Percentiles rank a stretch among this genome's conserved stretches.
These are phyloP conservation scores for Synergus umbraculus DNA, from an alignment of 2,888 invertebrate species.

Conservation along the genomic window DNA sequence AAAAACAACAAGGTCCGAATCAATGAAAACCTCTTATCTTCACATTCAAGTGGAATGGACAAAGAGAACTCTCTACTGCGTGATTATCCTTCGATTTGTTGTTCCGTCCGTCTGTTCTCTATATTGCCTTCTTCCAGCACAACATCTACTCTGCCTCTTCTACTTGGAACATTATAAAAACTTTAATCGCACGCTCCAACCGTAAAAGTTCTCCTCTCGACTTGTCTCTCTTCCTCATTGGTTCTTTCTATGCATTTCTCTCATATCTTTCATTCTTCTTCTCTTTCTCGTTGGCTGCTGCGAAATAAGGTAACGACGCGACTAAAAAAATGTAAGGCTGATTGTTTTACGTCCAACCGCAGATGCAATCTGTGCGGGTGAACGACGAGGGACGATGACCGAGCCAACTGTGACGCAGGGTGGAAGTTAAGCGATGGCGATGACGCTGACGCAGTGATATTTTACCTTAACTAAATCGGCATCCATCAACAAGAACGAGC, in stretches of 20 bases:
- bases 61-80: constrained; percentile 21
- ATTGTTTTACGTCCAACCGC: constrained; percentile 71
- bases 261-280: constrained; percentile 45
- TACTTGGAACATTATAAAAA: constrained; percentile 59
- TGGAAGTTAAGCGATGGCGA: constrained; percentile 26
- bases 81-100: constrained; percentile 44
- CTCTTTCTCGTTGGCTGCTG: constrained; percentile 44
- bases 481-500: constrained; percentile 11
- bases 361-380: constrained; percentile 65
- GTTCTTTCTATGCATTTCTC: constrained; percentile 46
- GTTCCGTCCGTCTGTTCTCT: constrained; percentile 31
- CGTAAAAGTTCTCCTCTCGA: constrained; percentile 58
- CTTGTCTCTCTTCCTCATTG: constrained; percentile 18
- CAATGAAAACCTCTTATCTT: neutral
- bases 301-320: constrained; percentile 61
- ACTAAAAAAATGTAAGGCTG: constrained; percentile 62
- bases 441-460: constrained; percentile 32
- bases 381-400: constrained; percentile 53
- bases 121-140: constrained; percentile 32
- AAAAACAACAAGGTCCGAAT: neutral
- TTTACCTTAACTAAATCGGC: constrained; percentile 34
- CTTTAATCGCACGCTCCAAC: constrained; percentile 63
- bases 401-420: constrained; percentile 27
- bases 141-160: constrained; percentile 42
- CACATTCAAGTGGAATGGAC: neutral